Percentiles rank a stretch among this genome's conserved stretches.
Evolutionary conservation across 2,888 invertebrate species (phyloP).

Genomic region (Holacanthella duospinosa): DNA sequence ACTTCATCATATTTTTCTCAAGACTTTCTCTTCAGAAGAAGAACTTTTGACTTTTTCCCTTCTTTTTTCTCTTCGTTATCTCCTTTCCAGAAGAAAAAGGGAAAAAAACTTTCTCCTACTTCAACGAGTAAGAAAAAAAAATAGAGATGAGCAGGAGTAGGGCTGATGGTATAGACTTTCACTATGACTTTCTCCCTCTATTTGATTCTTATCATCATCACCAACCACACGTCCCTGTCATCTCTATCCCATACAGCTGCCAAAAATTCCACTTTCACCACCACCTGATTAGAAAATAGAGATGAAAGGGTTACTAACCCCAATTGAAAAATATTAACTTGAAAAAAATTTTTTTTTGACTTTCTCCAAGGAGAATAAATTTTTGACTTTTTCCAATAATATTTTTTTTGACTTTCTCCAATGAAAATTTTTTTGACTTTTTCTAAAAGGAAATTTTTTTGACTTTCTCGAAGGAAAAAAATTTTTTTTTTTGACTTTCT

Average conservation of each 20-base stretch:
- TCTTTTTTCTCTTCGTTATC: constrained; percentile 7
- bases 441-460: too few species aligned
- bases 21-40: neutral
- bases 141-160: neutral
- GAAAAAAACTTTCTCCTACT: neutral
- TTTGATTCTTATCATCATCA: constrained; percentile 2
- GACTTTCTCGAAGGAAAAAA: too few species aligned
- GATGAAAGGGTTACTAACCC: too few species aligned
- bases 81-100: neutral
- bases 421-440: too few species aligned
- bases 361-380: neutral
- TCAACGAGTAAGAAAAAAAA: neutral
- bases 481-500: too few species aligned
- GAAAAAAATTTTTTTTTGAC: neutral
- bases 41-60: neutral
- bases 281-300: neutral
- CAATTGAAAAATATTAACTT: too few species aligned
- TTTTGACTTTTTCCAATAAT: neutral
- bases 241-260: constrained; percentile 2
- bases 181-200: neutral
- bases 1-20: constrained; percentile 13
- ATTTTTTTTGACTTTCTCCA: too few species aligned
- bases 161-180: neutral
- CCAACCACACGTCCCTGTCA: neutral
- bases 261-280: constrained; percentile 3